phyloP scores from a whole-genome alignment of 2,888 invertebrate genomes.

The Tiphia femorata region DNA sequence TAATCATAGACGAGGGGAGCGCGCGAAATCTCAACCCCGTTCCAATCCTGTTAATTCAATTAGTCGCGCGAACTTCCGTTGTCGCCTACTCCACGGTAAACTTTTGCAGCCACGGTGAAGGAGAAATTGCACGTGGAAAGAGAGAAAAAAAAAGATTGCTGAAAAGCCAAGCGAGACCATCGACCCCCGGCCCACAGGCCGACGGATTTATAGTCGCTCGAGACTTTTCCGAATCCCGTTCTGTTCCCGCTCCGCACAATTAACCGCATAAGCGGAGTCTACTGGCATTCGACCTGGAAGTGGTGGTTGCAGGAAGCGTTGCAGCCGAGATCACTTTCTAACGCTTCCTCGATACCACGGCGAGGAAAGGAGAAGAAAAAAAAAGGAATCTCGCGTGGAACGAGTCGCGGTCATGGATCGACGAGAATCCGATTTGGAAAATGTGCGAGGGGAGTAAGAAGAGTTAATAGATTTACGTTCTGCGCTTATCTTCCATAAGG shows the following conservation, averaged over 20 bases:
- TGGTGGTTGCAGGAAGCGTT: conserved; percentile 17
- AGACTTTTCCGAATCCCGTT: conserved; percentile 3
- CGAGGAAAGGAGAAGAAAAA: neutral
- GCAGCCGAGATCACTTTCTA: conserved; percentile 7
- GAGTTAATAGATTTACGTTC: no score
- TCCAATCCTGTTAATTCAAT: neutral
- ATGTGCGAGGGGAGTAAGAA: no score
- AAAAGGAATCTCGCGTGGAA: neutral
- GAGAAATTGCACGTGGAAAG: neutral
- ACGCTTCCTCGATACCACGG: conserved; percentile 4
- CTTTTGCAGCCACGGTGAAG: neutral
- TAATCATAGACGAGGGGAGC: neutral
- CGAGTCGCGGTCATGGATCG: neutral
- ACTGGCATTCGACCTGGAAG: conserved; percentile 13
- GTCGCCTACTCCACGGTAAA: no score
- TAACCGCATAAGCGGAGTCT: conserved; percentile 10
- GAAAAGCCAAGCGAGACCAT: conserved; percentile 5
- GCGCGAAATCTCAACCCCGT: neutral
- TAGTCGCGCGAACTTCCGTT: no score
- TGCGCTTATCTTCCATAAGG: no score
- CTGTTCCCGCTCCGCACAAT: conserved; percentile 34
- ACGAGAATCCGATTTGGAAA: neutral
- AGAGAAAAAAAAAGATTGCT: conserved; percentile 1
- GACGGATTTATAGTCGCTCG: conserved; percentile 11
- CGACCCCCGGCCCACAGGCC: neutral